phyloP scores from a whole-genome alignment of 2,888 invertebrate species.

The Protodeltote pygarga region DNA sequence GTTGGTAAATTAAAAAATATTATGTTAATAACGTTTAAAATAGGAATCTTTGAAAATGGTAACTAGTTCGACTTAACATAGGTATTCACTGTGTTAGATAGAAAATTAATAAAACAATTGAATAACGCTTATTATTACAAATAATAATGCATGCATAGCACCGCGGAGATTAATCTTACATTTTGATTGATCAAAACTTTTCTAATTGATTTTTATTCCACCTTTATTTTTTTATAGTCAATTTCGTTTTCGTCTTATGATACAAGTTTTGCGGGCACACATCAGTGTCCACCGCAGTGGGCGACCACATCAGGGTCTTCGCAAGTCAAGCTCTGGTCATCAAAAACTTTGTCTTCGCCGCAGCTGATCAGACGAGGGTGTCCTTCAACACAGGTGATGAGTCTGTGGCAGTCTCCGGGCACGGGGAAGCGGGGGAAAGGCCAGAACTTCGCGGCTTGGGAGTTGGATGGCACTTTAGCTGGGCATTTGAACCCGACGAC shows the following conservation, averaged over 20 bases:
- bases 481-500: conserved; percentile 97
- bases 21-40: too few relatives aligned
- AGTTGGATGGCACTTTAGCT: conserved; percentile 92
- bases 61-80: too few relatives aligned
- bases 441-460: conserved; percentile 95
- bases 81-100: too few relatives aligned
- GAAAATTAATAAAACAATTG: too few relatives aligned
- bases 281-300: conserved; percentile 82
- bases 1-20: too few relatives aligned
- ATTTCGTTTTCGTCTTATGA: conserved; percentile 70
- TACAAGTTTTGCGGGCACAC: conserved; percentile 36
- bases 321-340: conserved; percentile 93
- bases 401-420: conserved; percentile 94
- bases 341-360: conserved; percentile 95
- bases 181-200: too few relatives aligned
- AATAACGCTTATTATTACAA: too few relatives aligned
- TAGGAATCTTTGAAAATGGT: too few relatives aligned
- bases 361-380: conserved; percentile 95
- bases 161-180: too few relatives aligned
- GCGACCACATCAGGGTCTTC: conserved; percentile 90
- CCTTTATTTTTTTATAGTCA: neutral
- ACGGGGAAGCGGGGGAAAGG: conserved; percentile 97
- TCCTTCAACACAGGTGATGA: conserved; percentile 97
- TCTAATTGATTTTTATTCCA: conserved; percentile 3
- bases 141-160: too few relatives aligned